Evolutionary conservation across 2,797 vertebrate species (phyloP), one percentile per base, ranked within the genome.

Genomic region (Eospalax fontanierii): DNA sequence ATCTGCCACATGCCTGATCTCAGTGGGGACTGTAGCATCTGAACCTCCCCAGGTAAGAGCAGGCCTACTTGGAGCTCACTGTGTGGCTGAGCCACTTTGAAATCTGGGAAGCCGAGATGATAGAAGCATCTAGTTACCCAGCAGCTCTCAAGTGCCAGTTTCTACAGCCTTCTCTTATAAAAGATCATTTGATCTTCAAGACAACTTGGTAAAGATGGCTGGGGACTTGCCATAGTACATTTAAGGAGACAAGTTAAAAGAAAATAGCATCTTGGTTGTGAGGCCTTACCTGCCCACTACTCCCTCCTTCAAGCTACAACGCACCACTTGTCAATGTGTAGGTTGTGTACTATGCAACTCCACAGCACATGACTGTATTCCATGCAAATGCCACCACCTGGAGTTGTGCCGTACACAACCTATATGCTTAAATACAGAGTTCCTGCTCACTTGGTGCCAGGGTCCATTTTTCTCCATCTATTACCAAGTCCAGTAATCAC

Each of bases 401-500:
- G 46, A 66, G 19, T 10, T 79, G 21, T 3, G 1, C n/a, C 5
- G 65, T 0, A 4, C 4, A n/a, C 81, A 63, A 28, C 73, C 81
- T 43, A 6, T 54, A 26, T 8, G 9, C 43, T 82, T 75, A 70
- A 28, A 18, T 40, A 26, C 12, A 59, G 50, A 2, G 2, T 22
- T 21, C 74, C 63, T 84, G 87, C 12, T 82, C 57, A 33, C 85
- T 82, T 73, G 40, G 19, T 43, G 81, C 84, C 65, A 35, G 66
- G 94, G 85, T 90, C 87, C 85, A 35, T 90, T 86, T 89, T 91
- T 74, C 83, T 82, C 86, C 93, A 91, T 87, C 76, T 66, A 75
- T 92, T 85, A 71, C 4, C 63, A 71, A 80, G 14, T 81, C 90
- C 66, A 43, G 94, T 28, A 93, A 96, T 93, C 95, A 97, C 57